Conservation (phyloP, 2,888 invertebrate genomes). For the Agrenia bidenticulata region DNA sequence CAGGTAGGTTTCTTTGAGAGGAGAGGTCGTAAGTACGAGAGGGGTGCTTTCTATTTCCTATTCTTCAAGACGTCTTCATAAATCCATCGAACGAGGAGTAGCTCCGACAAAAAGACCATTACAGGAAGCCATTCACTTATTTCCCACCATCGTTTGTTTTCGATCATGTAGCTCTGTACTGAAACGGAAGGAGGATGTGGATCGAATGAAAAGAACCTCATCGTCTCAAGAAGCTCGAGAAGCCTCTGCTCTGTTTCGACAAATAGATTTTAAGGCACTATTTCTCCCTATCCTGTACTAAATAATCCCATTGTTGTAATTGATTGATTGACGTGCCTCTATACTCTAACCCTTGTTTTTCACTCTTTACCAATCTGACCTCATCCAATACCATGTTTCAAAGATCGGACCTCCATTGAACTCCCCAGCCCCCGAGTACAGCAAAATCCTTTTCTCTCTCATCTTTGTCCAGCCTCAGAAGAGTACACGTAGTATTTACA, state of each 20-base stretch:
- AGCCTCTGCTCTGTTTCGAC: neutral
- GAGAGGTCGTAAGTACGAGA: constrained; percentile 15
- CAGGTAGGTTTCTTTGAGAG: constrained; percentile 1
- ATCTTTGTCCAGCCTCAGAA: too few relatives aligned
- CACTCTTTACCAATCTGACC: neutral
- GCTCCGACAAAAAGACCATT: constrained; percentile 40
- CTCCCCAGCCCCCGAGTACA: too few relatives aligned
- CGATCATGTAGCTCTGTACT: constrained; percentile 37
- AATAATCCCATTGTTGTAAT: constrained; percentile 5
- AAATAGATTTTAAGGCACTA: neutral
- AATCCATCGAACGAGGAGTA: constrained; percentile 39
- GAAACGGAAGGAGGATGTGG: constrained; percentile 25
- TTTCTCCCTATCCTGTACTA: neutral
- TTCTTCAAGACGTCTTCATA: constrained; percentile 43
- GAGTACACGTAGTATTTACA: too few relatives aligned
- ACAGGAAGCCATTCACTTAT: constrained; percentile 46
- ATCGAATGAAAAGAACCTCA: constrained; percentile 34
- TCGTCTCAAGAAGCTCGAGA: neutral
- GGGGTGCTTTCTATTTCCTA: constrained; percentile 36
- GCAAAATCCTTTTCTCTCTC: too few relatives aligned
- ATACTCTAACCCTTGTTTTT: constrained; percentile 2
- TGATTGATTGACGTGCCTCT: constrained; percentile 3
- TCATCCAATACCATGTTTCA: too few relatives aligned
- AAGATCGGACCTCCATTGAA: too few relatives aligned
- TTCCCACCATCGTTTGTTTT: constrained; percentile 50